Evolutionary conservation across 2,113 vertebrate species (phyloP), one percentile per base, ranked within the genome.

Genomic region (Passer domesticus): DNA sequence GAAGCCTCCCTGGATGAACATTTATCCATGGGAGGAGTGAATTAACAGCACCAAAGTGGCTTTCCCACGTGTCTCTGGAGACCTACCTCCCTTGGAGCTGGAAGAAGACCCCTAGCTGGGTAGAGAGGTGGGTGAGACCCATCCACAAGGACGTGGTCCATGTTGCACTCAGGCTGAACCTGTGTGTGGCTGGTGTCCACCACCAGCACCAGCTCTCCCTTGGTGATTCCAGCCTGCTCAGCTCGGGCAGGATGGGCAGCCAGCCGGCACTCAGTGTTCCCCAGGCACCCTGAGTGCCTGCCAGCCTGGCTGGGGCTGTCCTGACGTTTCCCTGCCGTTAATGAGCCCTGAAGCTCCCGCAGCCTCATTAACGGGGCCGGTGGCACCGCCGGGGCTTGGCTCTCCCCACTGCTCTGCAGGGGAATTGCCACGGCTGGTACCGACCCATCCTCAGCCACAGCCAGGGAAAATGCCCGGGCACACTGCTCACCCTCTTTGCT

Each of bases 121-220:
- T 11, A 17, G 33, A 43, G 72, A 21, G 25, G 44, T 3, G 23
- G 20, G 14, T 50, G 27, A 55, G 28, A 9, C 18, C 14, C 43
- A 25, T 11, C 9, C 37, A 10, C 22, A 43, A 16, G 13, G n/a
- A 22, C 1, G 0, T 2, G 31, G 23, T n/a, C n/a, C 58, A 1
- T 21, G n/a, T 0, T 1, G 37, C 74, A 43, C 13, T 2, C 21
- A 21, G 43, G 18, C 8, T 0, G 39, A 53, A 3, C 18, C 28
- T 0, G 1, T 4, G 62, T 30, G 55, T 4, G 13, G 7, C 21
- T 3, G 5, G 23, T 2, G 2, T 5, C 75, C 6, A 3, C 17
- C 50, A 41, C 6, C 17, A 41, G 12, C 53, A 5, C 16, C 19
- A 0, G 14, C 52, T 50, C 24, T 50, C 28, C 55, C 11, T 0